A percentile compares a stretch with the other conserved stretches of the same genome.
These are phyloP conservation scores for Graphium colonna DNA, from an alignment of 2,888 invertebrate genomes.

Conservation along the genomic window DNA sequence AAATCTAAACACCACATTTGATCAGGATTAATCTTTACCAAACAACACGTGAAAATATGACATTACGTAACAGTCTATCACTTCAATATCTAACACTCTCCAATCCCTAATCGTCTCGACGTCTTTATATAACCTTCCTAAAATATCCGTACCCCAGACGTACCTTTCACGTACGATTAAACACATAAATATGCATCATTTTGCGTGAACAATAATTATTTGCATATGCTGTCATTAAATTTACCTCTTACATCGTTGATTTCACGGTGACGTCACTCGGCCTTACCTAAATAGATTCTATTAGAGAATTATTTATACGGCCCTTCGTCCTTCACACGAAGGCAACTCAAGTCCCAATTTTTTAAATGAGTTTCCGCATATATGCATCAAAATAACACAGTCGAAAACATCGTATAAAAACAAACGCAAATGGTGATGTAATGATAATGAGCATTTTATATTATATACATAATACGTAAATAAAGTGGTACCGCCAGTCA, in stretches of 20 bases:
- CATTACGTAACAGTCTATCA: too few species aligned
- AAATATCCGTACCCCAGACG: too few species aligned
- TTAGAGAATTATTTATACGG: conserved; percentile 16
- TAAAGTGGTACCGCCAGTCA: background rate
- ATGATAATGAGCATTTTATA: background rate
- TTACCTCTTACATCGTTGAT: conserved; percentile 5
- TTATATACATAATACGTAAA: background rate
- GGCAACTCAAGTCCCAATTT: conserved; percentile 6
- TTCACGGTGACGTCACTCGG: conserved; percentile 13
- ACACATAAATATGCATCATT: background rate
- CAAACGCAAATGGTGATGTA: background rate
- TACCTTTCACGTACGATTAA: background rate
- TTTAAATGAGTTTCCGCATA: conserved; percentile 11
- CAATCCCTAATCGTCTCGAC: too few species aligned
- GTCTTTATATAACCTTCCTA: too few species aligned
- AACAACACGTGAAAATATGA: too few species aligned
- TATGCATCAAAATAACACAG: conserved; percentile 9
- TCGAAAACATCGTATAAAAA: conserved; percentile 1
- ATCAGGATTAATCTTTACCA: too few species aligned
- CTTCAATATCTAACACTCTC: too few species aligned
- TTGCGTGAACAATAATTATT: background rate
- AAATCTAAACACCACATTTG: too few species aligned
- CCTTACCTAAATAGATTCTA: conserved; percentile 18
- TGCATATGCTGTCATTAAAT: conserved; percentile 11
- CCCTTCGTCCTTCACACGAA: conserved; percentile 17